Base-by-base conservation (phyloP, 1,140 invertebrate species). In the Drosophila kurseongensis region DNA sequence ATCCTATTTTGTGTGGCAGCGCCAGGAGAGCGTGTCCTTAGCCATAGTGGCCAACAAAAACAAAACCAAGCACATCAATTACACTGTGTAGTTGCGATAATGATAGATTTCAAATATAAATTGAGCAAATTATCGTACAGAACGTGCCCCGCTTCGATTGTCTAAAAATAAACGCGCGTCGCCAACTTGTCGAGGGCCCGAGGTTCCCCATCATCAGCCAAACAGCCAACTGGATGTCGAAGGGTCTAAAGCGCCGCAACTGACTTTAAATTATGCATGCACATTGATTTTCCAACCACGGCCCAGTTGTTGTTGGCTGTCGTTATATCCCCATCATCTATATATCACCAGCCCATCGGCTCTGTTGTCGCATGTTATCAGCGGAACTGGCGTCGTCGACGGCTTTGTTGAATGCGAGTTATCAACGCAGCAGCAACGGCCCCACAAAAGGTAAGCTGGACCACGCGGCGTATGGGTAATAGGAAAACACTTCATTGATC, bases 41-140 rank as follows among this genome's bases (percentile, higher is more conserved):
- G 75, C 59, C 56, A 66, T 58, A 75, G 67, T 45, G 51, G 40
- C 59, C 45, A 51, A n/a, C 35, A 41, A 40, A 32, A 32, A 32
- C 29, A 32, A 23, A 55, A 68, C 56, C 54, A 61, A 58, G 66
- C 62, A 62, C 47, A 82, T 58, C 78, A 86, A 86, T 82, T 86
- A 88, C 78, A 59, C 29, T 50, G 52, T 80, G 79, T 89, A 74
- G 82, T 79, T 89, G 84, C 71, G 50, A 80, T 88, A 88, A 88
- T 88, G 84, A 88, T 80, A 88, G 76, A 88, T 89, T 89, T 89
- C 75, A 73, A 88, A 80, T 79, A 47, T 77, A 89, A 88, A 88
- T 89, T 80, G 73, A 89, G 68, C 76, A 88, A 89, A 88, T 88
- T 88, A 83, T 77, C 80, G 80, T 68, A 75, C 65, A 77, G 63